These are phyloP conservation scores for Micrastur ruficollis DNA, from an alignment of 2,797 vertebrate genomes.

Conservation along the genomic window DNA sequence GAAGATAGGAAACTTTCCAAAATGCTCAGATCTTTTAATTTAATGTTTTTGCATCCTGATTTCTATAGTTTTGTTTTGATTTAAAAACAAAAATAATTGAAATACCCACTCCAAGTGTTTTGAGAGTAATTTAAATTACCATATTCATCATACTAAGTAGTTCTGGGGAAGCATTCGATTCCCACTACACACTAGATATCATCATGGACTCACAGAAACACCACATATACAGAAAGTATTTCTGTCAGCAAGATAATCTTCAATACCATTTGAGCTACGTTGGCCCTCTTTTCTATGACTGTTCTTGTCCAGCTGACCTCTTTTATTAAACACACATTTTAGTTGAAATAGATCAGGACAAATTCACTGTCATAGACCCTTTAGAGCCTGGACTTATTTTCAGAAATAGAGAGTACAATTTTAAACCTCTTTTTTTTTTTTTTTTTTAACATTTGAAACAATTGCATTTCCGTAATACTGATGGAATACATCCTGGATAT, in stretches of 20 bases:
- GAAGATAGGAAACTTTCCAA: background rate
- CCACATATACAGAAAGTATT: background rate
- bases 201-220: background rate
- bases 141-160: background rate
- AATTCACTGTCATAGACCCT: background rate
- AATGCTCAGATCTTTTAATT: background rate
- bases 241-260: background rate
- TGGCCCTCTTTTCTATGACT: background rate
- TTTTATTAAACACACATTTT: background rate
- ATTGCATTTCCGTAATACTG: background rate
- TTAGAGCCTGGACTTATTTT: background rate
- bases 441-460: background rate
- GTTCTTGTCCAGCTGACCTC: background rate
- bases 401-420: background rate
- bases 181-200: no score
- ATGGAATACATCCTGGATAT: background rate
- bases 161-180: background rate
- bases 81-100: background rate
- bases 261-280: background rate
- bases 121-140: background rate
- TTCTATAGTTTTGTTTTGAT: background rate
- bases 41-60: background rate
- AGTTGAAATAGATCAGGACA: background rate
- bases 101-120: background rate
- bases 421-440: accelerated